These are phyloP conservation scores for Andrena bicolor DNA, from an alignment of 2,888 invertebrate species.

Conservation along the genomic window DNA sequence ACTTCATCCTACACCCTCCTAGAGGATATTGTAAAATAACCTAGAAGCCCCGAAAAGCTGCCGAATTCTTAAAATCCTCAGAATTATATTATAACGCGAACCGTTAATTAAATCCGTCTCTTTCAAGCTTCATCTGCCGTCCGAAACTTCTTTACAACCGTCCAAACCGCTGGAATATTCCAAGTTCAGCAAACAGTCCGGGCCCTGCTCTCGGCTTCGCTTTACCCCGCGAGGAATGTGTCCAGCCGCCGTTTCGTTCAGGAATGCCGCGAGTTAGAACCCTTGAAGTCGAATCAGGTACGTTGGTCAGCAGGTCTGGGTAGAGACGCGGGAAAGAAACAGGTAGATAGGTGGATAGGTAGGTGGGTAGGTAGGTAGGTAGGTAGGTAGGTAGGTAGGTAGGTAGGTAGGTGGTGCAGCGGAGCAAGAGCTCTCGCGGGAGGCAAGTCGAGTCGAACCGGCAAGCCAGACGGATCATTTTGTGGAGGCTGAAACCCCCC, in stretches of 20 bases:
- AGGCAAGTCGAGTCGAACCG: slow-evolving; percentile 54
- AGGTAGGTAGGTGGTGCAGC: slow-evolving; percentile 73
- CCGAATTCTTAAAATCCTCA: no score
- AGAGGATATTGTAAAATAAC: no score
- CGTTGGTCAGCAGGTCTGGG: slow-evolving; percentile 60
- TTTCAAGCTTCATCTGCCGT: no score
- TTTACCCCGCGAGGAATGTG: slow-evolving; percentile 52
- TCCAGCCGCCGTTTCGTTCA: slow-evolving; percentile 39
- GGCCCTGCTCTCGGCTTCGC: slow-evolving; percentile 7
- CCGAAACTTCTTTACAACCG: no score
- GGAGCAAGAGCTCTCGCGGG: slow-evolving; percentile 62
- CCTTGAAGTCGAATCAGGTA: slow-evolving; percentile 60
- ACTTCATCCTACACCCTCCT: no score
- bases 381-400: slow-evolving; percentile 60
- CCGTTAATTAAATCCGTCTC: no score
- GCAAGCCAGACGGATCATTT: slow-evolving; percentile 79
- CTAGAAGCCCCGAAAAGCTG: no score
- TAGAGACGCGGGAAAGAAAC: slow-evolving; percentile 38
- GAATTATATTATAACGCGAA: no score
- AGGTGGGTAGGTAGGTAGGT: slow-evolving; percentile 40
- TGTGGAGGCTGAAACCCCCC: slow-evolving; percentile 75
- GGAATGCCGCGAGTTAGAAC: slow-evolving; percentile 68
- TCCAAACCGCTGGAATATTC: no score
- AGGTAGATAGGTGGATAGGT: slow-evolving; percentile 48
- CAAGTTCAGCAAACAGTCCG: neutral